Percentiles rank a stretch among this genome's conserved stretches.
Evolutionary conservation across 2,888 invertebrate genomes (phyloP).

Genomic region (Dicranocentrus wangi): DNA sequence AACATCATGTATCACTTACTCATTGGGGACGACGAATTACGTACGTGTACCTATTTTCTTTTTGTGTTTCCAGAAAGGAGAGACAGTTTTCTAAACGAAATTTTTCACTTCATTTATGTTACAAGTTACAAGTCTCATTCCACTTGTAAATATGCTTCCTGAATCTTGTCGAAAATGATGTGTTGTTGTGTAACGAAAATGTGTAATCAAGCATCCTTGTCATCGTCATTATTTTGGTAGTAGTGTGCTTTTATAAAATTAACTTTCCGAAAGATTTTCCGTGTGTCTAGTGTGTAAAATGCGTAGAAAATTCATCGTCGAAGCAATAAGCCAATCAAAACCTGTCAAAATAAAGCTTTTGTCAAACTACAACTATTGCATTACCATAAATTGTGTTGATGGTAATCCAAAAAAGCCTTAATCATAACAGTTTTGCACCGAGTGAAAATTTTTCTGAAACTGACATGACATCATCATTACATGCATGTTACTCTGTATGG

Average conservation of each 20-base stretch:
- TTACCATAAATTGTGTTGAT: conserved; percentile 10
- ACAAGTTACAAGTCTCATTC: not conserved
- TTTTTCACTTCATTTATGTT: not conserved
- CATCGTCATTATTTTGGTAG: not conserved
- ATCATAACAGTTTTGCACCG: not conserved
- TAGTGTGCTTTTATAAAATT: not conserved
- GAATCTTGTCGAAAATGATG: conserved; percentile 4
- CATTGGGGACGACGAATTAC: conserved; percentile 10
- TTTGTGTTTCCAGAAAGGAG: not conserved
- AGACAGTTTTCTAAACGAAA: conserved; percentile 22
- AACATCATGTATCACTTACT: conserved; percentile 32
- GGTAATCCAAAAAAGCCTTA: not conserved
- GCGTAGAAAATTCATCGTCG: not conserved
- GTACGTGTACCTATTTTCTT: not conserved
- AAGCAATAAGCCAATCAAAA: conserved; percentile 33
- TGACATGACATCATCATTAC: conserved; percentile 19
- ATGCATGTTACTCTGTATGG: conserved; percentile 21
- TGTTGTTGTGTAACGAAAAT: not conserved
- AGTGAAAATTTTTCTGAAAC: conserved; percentile 17
- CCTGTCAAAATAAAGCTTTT: conserved; percentile 47
- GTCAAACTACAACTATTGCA: not conserved
- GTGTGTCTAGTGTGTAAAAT: conserved; percentile 11
- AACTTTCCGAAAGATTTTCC: not conserved
- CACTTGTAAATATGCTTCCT: conserved; percentile 25
- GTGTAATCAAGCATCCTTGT: conserved; percentile 33